phyloP scores from a whole-genome alignment of 2,888 invertebrate species.

The Polydrusus pterygomalis region DNA sequence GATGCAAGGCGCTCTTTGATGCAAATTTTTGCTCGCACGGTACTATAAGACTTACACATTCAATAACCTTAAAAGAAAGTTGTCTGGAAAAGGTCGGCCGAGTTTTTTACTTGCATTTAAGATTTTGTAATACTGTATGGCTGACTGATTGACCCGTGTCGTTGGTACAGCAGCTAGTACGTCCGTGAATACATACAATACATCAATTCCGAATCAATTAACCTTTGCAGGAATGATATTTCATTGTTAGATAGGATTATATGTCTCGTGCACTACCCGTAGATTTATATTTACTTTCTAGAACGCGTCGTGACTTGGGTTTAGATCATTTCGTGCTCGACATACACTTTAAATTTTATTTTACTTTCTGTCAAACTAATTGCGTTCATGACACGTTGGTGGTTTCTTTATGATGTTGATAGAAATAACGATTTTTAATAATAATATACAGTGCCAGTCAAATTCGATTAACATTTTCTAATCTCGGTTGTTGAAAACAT shows the following conservation, averaged over 20 bases:
- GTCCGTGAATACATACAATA: neutral
- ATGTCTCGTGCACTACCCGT: constrained; percentile 11
- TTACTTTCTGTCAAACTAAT: constrained; percentile 23
- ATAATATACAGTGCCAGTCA: too few relatives aligned
- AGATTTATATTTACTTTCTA: constrained; percentile 38
- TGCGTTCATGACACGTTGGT: constrained; percentile 29
- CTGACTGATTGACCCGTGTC: too few relatives aligned
- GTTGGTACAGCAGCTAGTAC: too few relatives aligned
- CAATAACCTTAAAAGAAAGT: too few relatives aligned
- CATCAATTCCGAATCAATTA: constrained; percentile 24
- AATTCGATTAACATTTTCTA: too few relatives aligned
- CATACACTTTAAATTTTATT: constrained; percentile 32
- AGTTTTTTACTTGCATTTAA: too few relatives aligned
- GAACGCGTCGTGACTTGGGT: constrained; percentile 40
- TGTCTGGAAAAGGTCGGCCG: too few relatives aligned
- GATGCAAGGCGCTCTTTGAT: too few relatives aligned
- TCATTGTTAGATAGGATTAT: constrained; percentile 11
- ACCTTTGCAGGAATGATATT: constrained; percentile 28
- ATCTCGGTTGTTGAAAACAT: too few relatives aligned
- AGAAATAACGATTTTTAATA: neutral
- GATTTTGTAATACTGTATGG: too few relatives aligned
- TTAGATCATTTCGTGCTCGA: constrained; percentile 31
- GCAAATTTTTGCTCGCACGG: too few relatives aligned
- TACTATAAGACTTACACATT: too few relatives aligned
- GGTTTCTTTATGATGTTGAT: constrained; percentile 4